Evolutionary conservation across 2,797 vertebrate genomes (phyloP).

Genomic region (Lacerta viridis): DNA sequence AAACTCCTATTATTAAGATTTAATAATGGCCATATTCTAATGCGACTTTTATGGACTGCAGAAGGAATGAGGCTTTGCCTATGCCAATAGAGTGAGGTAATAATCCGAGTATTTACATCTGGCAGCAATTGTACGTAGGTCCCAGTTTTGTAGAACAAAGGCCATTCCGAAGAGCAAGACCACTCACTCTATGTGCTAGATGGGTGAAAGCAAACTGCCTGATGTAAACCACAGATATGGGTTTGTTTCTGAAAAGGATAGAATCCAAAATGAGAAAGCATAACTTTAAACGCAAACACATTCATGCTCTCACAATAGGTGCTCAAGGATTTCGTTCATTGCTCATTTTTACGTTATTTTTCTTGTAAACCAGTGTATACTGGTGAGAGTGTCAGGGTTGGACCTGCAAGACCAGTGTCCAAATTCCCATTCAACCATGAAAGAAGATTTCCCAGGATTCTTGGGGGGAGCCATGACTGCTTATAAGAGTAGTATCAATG

Average conservation of each 20-base stretch:
- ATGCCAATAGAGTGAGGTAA: conserved; percentile 28
- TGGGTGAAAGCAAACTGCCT: conserved; percentile 7
- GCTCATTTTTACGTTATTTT: too few species aligned
- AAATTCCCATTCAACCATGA: too few species aligned
- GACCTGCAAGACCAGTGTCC: too few species aligned
- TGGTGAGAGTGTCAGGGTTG: too few species aligned
- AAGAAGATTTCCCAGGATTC: too few species aligned
- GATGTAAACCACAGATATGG: not conserved
- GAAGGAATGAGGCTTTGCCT: conserved; percentile 22
- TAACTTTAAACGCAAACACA: not conserved
- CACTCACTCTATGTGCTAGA: not conserved
- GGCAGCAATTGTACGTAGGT: conserved; percentile 23
- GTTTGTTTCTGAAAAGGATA: not conserved
- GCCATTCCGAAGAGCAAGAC: not conserved
- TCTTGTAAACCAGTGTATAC: too few species aligned
- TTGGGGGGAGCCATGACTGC: too few species aligned
- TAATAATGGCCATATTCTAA: conserved; percentile 33
- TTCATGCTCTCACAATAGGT: not conserved
- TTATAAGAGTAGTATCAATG: too few species aligned
- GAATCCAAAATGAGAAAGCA: not conserved
- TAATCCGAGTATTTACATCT: conserved; percentile 41
- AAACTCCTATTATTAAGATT: conserved; percentile 17
- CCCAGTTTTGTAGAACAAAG: not conserved
- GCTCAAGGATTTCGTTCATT: too few species aligned
- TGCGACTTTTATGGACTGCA: conserved; percentile 29